Evolutionary conservation across 1,140 invertebrate species (phyloP).

Genomic region (Micrasema longulum): DNA sequence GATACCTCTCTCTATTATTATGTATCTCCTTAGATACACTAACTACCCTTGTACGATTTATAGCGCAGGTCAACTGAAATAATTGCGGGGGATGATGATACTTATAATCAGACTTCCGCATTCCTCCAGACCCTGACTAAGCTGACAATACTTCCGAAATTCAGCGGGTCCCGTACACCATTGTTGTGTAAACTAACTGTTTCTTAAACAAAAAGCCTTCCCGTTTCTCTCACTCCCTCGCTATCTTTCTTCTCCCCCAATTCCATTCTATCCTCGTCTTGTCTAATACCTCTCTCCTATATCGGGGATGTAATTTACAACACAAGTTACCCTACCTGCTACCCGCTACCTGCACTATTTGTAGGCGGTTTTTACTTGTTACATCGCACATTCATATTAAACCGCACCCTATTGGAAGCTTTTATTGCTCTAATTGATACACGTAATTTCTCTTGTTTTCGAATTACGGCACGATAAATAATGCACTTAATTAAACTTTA

Average conservation of each 20-base stretch:
- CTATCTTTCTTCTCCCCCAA: conserved; percentile 3
- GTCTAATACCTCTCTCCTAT: conserved; percentile 21
- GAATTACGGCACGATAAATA: too few relatives aligned
- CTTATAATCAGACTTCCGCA: conserved; percentile 11
- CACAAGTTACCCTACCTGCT: conserved; percentile 46
- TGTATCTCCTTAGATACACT: conserved; percentile 11
- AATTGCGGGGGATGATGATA: conserved; percentile 13
- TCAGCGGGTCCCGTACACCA: neutral
- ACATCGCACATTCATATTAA: conserved; percentile 3
- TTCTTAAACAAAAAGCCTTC: conserved; percentile 9
- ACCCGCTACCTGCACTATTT: neutral
- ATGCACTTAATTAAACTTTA: too few relatives aligned
- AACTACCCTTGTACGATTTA: conserved; percentile 8
- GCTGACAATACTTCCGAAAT: conserved; percentile 21
- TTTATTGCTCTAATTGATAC: conserved; percentile 20
- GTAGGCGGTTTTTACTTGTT: conserved; percentile 11
- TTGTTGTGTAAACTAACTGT: conserved; percentile 42
- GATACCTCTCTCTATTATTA: conserved; percentile 10
- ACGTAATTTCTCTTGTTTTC: neutral
- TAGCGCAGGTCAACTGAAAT: conserved; percentile 20
- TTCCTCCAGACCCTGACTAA: conserved; percentile 18
- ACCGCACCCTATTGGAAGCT: neutral
- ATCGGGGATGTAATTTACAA: conserved; percentile 50
- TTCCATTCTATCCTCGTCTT: neutral
- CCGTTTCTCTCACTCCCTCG: conserved; percentile 1